phyloP scores from a whole-genome alignment of 2,797 vertebrate genomes.

The Crenuchus spilurus region DNA sequence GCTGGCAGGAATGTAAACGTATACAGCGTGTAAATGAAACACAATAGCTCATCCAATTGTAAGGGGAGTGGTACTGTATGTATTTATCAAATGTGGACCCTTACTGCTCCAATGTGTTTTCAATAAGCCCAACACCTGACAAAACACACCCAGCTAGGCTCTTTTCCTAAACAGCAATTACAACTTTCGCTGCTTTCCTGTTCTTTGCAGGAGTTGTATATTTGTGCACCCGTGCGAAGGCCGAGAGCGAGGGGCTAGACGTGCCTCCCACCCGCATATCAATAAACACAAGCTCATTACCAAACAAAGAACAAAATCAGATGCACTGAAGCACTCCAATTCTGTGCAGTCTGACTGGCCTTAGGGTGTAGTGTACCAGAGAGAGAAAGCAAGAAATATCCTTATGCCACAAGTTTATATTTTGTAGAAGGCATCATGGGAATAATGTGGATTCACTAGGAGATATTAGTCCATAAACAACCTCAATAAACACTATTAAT shows the following conservation, averaged over 20 bases:
- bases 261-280: constrained; percentile 46
- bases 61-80: constrained; percentile 26
- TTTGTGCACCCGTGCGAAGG: constrained; percentile 55
- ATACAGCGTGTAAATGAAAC: constrained; percentile 42
- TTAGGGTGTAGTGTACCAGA: neutral
- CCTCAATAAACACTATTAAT: no score
- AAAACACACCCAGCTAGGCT: constrained; percentile 36
- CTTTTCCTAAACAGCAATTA: constrained; percentile 52
- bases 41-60: constrained; percentile 11
- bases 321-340: constrained; percentile 26
- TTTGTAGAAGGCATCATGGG: no score
- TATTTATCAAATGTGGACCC: constrained; percentile 24
- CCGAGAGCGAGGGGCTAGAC: constrained; percentile 17
- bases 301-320: constrained; percentile 17
- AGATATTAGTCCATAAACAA: no score
- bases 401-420: no score
- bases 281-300: constrained; percentile 61
- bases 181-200: constrained; percentile 20
- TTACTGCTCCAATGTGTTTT: constrained; percentile 60
- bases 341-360: neutral
- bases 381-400: no score
- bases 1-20: constrained; percentile 22
- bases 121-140: constrained; percentile 55
- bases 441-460: no score
- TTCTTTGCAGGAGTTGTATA: constrained; percentile 53